These are phyloP conservation scores for Chloroclystis v-ata DNA, from an alignment of 2,888 invertebrate species.

Conservation along the genomic window DNA sequence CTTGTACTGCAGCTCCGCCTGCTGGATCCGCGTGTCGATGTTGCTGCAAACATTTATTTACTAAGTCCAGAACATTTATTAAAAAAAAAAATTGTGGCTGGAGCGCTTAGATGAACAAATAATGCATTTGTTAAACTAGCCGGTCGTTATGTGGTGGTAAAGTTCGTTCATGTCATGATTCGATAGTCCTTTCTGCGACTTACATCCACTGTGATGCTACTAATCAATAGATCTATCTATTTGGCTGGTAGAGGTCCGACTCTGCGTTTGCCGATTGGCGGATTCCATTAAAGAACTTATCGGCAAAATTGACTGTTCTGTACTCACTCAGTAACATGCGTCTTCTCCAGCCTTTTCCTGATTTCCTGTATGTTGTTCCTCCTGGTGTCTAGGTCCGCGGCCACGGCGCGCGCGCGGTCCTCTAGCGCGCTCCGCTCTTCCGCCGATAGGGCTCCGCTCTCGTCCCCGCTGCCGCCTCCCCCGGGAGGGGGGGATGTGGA, in stretches of 20 bases:
- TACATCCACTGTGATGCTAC: too few species aligned
- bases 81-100: too few species aligned
- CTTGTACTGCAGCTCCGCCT: slow-evolving; percentile 93
- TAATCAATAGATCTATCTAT: too few species aligned
- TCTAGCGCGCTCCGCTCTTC: slow-evolving; percentile 78
- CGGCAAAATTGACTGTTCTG: background rate
- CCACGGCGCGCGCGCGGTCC: slow-evolving; percentile 67
- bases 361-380: slow-evolving; percentile 88
- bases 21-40: slow-evolving; percentile 92
- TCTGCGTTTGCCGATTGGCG: too few species aligned
- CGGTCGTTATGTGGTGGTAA: too few species aligned
- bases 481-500: slow-evolving; percentile 55
- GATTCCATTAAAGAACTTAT: background rate
- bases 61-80: too few species aligned
- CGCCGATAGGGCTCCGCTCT: slow-evolving; percentile 67
- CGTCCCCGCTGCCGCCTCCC: slow-evolving; percentile 41
- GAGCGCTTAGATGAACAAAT: too few species aligned
- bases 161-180: too few species aligned
- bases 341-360: slow-evolving; percentile 86
- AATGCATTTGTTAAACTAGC: too few species aligned
- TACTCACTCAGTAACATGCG: slow-evolving; percentile 92
- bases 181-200: too few species aligned
- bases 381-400: slow-evolving; percentile 86
- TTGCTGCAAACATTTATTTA: slow-evolving; percentile 83
- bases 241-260: too few species aligned